Evolutionary conservation across 2,888 invertebrate species (phyloP).

Genomic region (Latrodectus elegans): DNA sequence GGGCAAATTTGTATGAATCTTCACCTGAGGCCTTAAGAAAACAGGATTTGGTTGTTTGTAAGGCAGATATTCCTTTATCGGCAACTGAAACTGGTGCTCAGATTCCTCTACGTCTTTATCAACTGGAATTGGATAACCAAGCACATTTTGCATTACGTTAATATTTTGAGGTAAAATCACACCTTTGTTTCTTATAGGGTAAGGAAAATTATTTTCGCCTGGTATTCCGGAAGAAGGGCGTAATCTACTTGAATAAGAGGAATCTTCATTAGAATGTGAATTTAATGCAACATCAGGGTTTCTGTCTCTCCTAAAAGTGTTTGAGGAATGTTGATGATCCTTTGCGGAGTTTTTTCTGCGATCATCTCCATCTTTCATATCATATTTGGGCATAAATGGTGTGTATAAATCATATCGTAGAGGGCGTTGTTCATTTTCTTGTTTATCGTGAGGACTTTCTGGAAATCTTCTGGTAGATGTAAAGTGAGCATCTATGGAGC

Average conservation of each 20-base stretch:
- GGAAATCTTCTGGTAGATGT: no score
- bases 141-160: neutral
- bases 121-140: neutral
- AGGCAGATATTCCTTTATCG: neutral
- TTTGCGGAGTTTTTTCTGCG: neutral
- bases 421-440: neutral
- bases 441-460: neutral
- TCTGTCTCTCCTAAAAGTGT: neutral
- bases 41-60: conserved; percentile 17
- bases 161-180: no score
- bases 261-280: neutral
- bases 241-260: neutral
- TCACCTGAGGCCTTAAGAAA: conserved; percentile 21
- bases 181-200: neutral
- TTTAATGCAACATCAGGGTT: neutral
- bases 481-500: no score
- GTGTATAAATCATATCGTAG: neutral
- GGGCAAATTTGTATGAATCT: conserved; percentile 45
- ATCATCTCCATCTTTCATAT: neutral
- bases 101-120: neutral
- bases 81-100: no score
- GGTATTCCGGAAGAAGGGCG: no score
- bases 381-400: neutral
- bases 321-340: neutral
- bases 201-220: neutral